Percentiles rank a stretch among this genome's conserved stretches.
Conservation (phyloP, 2,888 invertebrate genomes). For the Drosophila pseudotalamancana region DNA sequence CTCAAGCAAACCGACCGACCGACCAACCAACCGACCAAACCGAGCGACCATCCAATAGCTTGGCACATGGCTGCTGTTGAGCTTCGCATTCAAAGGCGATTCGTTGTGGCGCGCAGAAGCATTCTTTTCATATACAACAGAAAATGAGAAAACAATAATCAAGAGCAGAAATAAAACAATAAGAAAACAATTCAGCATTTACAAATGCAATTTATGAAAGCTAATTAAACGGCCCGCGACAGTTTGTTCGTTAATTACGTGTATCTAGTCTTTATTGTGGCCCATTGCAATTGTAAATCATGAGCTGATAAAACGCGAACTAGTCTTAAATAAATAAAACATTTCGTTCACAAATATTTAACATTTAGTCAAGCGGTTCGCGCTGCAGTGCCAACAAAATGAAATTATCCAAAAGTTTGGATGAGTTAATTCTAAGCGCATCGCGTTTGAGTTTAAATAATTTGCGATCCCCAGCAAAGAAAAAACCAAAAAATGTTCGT, state of each 20-base stretch:
- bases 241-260: conserved; percentile 19
- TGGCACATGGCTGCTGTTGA: conserved; percentile 37
- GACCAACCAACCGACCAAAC: conserved; percentile 1
- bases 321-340: conserved; percentile 25
- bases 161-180: neutral
- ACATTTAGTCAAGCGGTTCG: neutral
- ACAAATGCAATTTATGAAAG: conserved; percentile 27
- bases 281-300: conserved; percentile 29
- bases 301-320: conserved; percentile 26
- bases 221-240: conserved; percentile 28
- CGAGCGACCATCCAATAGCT: conserved; percentile 25
- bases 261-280: conserved; percentile 28
- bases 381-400: conserved; percentile 68
- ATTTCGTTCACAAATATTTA: conserved; percentile 24
- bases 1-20: conserved; percentile 19
- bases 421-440: conserved; percentile 84
- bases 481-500: conserved; percentile 82
- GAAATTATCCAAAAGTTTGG: conserved; percentile 84
- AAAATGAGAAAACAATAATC: neutral
- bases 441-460: conserved; percentile 83
- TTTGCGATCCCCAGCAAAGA: conserved; percentile 80
- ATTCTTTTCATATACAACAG: conserved; percentile 28
- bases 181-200: neutral
- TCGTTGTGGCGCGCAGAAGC: conserved; percentile 54
- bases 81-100: conserved; percentile 36